Evolutionary conservation across 2,888 invertebrate genomes (phyloP).

Genomic region (Gryllus longicercus): DNA sequence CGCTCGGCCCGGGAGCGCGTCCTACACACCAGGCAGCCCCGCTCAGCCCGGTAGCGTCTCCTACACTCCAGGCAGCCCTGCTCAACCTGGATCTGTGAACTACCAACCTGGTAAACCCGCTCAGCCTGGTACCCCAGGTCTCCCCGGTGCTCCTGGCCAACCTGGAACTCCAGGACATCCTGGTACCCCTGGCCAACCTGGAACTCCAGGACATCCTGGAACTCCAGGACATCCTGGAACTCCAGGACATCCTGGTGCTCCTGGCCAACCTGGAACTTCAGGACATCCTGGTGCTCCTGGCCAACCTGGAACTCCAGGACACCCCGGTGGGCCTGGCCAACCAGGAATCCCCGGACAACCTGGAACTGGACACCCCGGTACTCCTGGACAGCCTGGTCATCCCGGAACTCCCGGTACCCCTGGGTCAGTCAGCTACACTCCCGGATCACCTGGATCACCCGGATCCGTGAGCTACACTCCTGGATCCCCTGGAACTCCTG

Average conservation of each 20-base stretch:
- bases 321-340: conserved; percentile 19
- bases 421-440: conserved; percentile 30
- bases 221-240: conserved; percentile 21
- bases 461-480: background rate
- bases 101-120: conserved; percentile 36
- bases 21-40: background rate
- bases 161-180: conserved; percentile 40
- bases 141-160: conserved; percentile 35
- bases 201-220: background rate
- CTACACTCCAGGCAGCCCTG: background rate
- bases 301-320: background rate
- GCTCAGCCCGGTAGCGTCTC: too few species aligned
- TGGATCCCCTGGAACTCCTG: background rate
- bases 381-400: conserved; percentile 33
- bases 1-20: background rate
- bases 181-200: conserved; percentile 30
- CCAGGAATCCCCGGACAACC: conserved; percentile 19
- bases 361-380: background rate
- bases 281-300: background rate
- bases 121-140: conserved; percentile 42
- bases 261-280: conserved; percentile 42
- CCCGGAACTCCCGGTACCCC: conserved; percentile 43
- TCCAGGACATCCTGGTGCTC: conserved; percentile 39
- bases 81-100: background rate
- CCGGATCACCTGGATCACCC: background rate